Conservation (phyloP, 2,888 invertebrate species). For the Camptogramma bilineatum region DNA sequence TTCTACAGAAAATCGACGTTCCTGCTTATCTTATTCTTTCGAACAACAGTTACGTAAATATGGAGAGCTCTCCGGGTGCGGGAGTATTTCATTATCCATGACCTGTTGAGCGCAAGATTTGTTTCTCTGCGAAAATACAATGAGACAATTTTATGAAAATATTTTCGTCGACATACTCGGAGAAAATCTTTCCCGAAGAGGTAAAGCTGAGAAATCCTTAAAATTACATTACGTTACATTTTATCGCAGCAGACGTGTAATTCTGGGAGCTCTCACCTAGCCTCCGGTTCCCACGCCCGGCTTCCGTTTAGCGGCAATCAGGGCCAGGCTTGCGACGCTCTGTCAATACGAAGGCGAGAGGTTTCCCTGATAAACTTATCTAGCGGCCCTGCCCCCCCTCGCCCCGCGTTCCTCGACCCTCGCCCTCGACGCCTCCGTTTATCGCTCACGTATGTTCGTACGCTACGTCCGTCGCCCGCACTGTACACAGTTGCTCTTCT, state of each 20-base stretch:
- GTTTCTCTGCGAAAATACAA: slow-evolving; percentile 66
- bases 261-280: slow-evolving; percentile 66
- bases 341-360: slow-evolving; percentile 84
- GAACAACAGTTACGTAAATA: slow-evolving; percentile 78
- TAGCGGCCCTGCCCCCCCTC: slow-evolving; percentile 53
- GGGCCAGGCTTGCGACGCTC: slow-evolving; percentile 79
- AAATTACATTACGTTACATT: slow-evolving; percentile 49
- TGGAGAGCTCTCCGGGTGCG: slow-evolving; percentile 71
- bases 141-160: slow-evolving; percentile 51
- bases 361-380: slow-evolving; percentile 85
- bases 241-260: slow-evolving; percentile 64
- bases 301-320: slow-evolving; percentile 83
- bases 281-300: slow-evolving; percentile 71
- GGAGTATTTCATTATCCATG: slow-evolving; percentile 79
- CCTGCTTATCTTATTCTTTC: slow-evolving; percentile 70
- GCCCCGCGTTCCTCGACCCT: slow-evolving; percentile 58
- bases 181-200: slow-evolving; percentile 26
- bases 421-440: slow-evolving; percentile 71
- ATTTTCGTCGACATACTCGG: slow-evolving; percentile 27
- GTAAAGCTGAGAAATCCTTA: slow-evolving; percentile 31
- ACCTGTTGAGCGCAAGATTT: slow-evolving; percentile 81
- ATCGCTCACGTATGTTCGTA: slow-evolving; percentile 77
- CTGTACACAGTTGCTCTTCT: slow-evolving; percentile 59
- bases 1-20: slow-evolving; percentile 66
- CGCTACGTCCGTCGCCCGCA: slow-evolving; percentile 64